These are phyloP conservation scores for Rotaria socialis DNA, from an alignment of 2,888 invertebrate species.

Conservation along the genomic window DNA sequence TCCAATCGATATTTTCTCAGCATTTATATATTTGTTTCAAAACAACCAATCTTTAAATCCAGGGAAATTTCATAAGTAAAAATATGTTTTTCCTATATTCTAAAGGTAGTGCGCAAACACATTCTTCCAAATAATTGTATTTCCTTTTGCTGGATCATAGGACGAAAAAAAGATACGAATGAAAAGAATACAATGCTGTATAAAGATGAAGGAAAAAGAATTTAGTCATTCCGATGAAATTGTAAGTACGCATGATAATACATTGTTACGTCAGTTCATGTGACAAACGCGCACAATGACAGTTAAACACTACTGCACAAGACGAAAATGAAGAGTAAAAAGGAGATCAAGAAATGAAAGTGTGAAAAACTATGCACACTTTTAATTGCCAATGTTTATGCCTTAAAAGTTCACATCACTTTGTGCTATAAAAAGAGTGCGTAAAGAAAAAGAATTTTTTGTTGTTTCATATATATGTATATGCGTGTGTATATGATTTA, in stretches of 20 bases:
- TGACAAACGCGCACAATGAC: background rate
- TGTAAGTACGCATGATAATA: background rate
- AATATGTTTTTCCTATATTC: background rate
- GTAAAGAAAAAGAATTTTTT: background rate
- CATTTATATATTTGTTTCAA: no score
- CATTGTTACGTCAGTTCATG: background rate
- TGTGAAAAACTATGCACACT: background rate
- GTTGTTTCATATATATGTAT: background rate
- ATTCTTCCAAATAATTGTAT: background rate
- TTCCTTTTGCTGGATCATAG: background rate
- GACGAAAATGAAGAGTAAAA: background rate
- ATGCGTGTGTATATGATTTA: background rate
- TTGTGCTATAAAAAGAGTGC: background rate
- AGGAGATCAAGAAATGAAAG: background rate
- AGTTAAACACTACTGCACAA: background rate
- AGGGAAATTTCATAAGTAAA: no score
- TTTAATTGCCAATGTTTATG: background rate
- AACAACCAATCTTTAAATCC: no score
- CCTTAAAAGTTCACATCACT: background rate
- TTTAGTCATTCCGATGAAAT: slow-evolving; percentile 1
- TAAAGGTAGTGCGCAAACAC: slow-evolving; percentile 1
- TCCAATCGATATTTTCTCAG: no score
- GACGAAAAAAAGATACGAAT: background rate
- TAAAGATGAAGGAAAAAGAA: background rate
- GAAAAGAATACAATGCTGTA: background rate